phyloP scores from a whole-genome alignment of 2,113 vertebrate genomes.

The Plecturocebus donacophilus region DNA sequence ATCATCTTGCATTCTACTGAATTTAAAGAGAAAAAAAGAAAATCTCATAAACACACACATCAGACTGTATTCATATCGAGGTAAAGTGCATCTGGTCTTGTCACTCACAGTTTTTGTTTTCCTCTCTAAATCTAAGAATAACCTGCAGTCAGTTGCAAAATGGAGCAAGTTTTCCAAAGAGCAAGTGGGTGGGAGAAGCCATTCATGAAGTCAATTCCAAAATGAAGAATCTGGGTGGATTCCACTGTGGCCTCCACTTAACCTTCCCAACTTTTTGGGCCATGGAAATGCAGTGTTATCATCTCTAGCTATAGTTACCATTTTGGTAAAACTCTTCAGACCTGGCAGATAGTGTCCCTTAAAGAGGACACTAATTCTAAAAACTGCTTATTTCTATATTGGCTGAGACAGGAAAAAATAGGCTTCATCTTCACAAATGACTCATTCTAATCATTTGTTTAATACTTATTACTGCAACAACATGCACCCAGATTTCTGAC shows the following conservation, averaged over 20 bases:
- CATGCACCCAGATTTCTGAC: background rate
- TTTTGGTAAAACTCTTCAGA: background rate
- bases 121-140: slow-evolving; percentile 66
- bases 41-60: slow-evolving; percentile 13
- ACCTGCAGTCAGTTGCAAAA: slow-evolving; percentile 49
- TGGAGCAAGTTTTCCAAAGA: slow-evolving; percentile 47
- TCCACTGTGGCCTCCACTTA: background rate
- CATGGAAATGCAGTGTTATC: background rate
- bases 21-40: slow-evolving; percentile 26
- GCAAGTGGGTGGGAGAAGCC: slow-evolving; percentile 42
- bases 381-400: background rate
- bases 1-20: slow-evolving; percentile 50
- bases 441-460: background rate
- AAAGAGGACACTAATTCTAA: slow-evolving; percentile 32
- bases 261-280: background rate
- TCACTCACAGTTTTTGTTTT: slow-evolving; percentile 61
- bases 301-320: background rate
- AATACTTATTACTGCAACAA: background rate
- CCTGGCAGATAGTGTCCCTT: background rate
- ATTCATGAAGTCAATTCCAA: background rate
- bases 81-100: slow-evolving; percentile 65
- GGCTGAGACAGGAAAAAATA: background rate
- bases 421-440: slow-evolving; percentile 33
- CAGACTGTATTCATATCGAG: slow-evolving; percentile 61
- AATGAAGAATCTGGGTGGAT: background rate